A percentile compares a stretch with the other conserved stretches of the same genome.
Conservation (phyloP, 2,797 vertebrate species). For the Lycodopsis pacificus region DNA sequence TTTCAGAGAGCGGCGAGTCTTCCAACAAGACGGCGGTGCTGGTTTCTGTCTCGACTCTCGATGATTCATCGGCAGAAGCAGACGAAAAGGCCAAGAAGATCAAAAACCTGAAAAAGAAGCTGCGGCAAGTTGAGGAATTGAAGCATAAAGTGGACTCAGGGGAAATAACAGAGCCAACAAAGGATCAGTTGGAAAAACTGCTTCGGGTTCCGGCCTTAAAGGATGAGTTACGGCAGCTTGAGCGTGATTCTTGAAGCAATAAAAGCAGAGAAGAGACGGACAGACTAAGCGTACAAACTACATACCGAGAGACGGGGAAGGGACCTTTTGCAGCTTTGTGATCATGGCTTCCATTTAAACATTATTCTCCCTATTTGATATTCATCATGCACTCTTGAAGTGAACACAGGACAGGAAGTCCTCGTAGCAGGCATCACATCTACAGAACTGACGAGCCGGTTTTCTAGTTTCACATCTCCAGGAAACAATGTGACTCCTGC, state of each 20-base stretch:
- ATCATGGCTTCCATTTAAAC: slow-evolving; percentile 56
- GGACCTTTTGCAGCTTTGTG: slow-evolving; percentile 54
- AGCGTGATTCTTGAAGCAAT: slow-evolving; percentile 84
- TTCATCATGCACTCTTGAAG: slow-evolving; percentile 46
- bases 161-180: slow-evolving; percentile 88
- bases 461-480: slow-evolving; percentile 6
- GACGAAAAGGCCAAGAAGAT: slow-evolving; percentile 89
- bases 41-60: slow-evolving; percentile 11
- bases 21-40: slow-evolving; percentile 16
- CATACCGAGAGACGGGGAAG: slow-evolving; percentile 31
- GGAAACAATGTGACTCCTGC: slow-evolving; percentile 21
- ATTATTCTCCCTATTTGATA: slow-evolving; percentile 58
- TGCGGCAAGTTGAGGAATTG: slow-evolving; percentile 93
- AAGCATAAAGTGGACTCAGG: slow-evolving; percentile 91
- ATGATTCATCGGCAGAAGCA: slow-evolving; percentile 46
- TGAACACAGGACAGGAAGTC: slow-evolving; percentile 36
- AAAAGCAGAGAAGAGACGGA: slow-evolving; percentile 36
- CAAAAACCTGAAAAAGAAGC: slow-evolving; percentile 94
- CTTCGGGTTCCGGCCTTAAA: slow-evolving; percentile 82
- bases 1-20: slow-evolving; percentile 56
- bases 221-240: slow-evolving; percentile 89
- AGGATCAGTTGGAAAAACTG: slow-evolving; percentile 94
- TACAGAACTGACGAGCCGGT: slow-evolving; percentile 24
- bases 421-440: background rate
- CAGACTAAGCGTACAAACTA: slow-evolving; percentile 59